Percentiles rank a stretch among this genome's conserved stretches.
Conservation (phyloP, 2,113 vertebrate genomes). For the Tetrao urogallus region DNA sequence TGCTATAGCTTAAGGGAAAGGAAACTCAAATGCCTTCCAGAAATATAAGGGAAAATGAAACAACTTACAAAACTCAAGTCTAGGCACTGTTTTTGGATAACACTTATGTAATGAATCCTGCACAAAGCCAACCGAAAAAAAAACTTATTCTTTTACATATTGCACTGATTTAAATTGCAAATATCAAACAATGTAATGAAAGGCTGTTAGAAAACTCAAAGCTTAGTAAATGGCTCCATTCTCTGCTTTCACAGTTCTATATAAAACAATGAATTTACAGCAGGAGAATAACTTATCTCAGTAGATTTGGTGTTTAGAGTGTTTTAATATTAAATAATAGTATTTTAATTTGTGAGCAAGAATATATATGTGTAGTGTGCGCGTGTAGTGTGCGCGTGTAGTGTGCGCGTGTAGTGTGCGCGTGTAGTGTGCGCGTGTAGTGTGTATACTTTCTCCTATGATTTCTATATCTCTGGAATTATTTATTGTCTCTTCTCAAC, state of each 20-base stretch:
- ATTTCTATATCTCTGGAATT: background rate
- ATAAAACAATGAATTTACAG: background rate
- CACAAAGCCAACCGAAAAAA: background rate
- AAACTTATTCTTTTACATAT: slow-evolving; percentile 28
- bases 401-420: too few species aligned
- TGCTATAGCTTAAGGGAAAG: background rate
- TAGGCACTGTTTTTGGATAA: background rate
- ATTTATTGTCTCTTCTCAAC: background rate
- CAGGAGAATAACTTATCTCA: background rate
- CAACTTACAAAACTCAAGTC: background rate
- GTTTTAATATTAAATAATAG: background rate
- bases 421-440: too few species aligned
- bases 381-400: too few species aligned
- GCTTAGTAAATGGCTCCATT: background rate
- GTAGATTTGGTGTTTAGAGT: background rate
- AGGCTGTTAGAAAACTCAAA: slow-evolving; percentile 12
- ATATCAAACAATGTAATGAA: background rate
- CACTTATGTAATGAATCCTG: background rate
- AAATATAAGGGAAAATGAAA: background rate
- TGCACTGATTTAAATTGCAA: background rate
- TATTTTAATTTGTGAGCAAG: background rate
- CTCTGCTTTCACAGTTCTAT: background rate
- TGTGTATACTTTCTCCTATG: background rate
- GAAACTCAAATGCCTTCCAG: background rate
- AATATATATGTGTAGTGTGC: too few species aligned